Conservation (phyloP, 2,888 invertebrate genomes). For the Drosophila buzzatii region DNA sequence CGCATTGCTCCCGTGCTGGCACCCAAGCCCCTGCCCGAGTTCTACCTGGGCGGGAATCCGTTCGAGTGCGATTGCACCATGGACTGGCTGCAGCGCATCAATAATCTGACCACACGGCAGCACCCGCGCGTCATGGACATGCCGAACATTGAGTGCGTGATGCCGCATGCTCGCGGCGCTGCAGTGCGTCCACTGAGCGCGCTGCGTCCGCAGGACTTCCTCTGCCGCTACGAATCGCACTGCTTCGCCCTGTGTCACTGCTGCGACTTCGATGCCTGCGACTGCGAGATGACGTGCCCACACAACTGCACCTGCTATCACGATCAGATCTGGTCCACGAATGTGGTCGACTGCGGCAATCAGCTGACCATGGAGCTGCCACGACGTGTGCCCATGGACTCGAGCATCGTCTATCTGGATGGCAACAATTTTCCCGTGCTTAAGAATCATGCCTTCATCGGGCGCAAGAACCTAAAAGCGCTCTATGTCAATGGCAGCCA, state of each 20-base stretch:
- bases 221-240: constrained; percentile 96
- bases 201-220: constrained; percentile 94
- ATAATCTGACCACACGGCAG: constrained; percentile 93
- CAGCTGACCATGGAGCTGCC: constrained; percentile 92
- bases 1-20: constrained; percentile 90
- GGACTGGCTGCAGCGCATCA: constrained; percentile 97
- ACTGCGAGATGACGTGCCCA: constrained; percentile 98
- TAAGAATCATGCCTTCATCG: constrained; percentile 96
- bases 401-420: constrained; percentile 96
- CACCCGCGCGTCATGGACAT: constrained; percentile 96
- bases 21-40: constrained; percentile 91
- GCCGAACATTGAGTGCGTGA: constrained; percentile 94
- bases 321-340: constrained; percentile 96
- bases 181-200: constrained; percentile 91
- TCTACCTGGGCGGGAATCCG: constrained; percentile 96
- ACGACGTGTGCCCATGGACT: constrained; percentile 96
- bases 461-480: constrained; percentile 94
- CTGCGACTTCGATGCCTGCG: constrained; percentile 98
- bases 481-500: constrained; percentile 94
- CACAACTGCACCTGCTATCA: constrained; percentile 97
- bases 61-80: constrained; percentile 97
- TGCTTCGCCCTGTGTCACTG: constrained; percentile 98
- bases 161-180: constrained; percentile 93
- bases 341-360: constrained; percentile 95
- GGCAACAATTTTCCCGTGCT: constrained; percentile 94